Base-by-base conservation (phyloP, 2,888 invertebrate genomes). In the Enchytraeus crypticus region DNA sequence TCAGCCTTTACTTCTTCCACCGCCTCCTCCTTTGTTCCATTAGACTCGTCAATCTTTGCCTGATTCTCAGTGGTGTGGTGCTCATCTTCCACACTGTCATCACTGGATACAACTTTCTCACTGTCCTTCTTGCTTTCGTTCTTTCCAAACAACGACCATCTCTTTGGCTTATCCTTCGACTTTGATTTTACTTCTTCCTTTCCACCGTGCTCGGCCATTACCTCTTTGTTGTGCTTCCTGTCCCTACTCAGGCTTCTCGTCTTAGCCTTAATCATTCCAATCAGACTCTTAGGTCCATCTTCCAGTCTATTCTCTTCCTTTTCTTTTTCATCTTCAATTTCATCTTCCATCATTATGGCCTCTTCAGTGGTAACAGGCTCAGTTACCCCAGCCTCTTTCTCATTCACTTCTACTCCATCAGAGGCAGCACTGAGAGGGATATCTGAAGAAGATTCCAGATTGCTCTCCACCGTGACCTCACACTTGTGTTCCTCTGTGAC, bases 401-500 rank as follows among this genome's bases (percentile, higher is more conserved):
- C 32, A 11, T 53, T 26, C 8, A 23, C 11, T 11, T 53, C 49
- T 8, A 29, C 53, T 8, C 27, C 53, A 54, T 54, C 38, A 32
- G 5, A 4, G 26, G 8, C 4, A 23, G 27, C 53, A 49, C 14
- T 49, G 51, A 23, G 11, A 21, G 21, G 11, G 21, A 49, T 18
- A 49, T 49, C 8, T 11, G n/a, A 14, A 29, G 11, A 26, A 30
- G 27, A 11, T 21, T 21, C n/a, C 5, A 49, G 51, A 51, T 27
- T 23, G 3, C 30, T 27, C 51, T 27, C 27, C 5, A 49, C n/a
- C 49, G 49, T 23, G 27, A 18, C 55, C 55, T 33, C 23, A 32
- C 5, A 27, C 38, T 14, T 33, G 27, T 34, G 56, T 46, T 49
- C 56, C 49, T 57, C 56, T 49, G 32, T 60, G 38, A 53, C 46